Evolutionary conservation across 2,888 invertebrate species (phyloP).

Genomic region (Zaprionus bogoriensis): DNA sequence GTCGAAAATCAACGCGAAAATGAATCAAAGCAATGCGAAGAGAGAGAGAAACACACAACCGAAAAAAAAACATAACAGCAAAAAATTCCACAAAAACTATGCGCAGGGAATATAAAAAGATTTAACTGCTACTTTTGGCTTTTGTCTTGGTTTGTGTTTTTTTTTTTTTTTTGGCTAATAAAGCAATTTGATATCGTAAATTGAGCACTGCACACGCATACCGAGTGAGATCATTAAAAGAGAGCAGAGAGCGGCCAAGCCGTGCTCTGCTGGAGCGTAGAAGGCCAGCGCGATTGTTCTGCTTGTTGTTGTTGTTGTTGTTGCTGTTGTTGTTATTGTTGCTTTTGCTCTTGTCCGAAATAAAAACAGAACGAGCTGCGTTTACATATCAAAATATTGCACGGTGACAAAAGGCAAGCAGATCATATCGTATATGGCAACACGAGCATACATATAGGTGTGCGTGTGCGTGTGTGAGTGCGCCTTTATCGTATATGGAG

Average conservation of each 20-base stretch:
- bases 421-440: conserved; percentile 7
- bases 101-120: conserved; percentile 44
- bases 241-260: conserved; percentile 31
- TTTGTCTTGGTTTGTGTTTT: conserved; percentile 23
- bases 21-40: conserved; percentile 26
- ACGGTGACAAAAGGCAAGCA: conserved; percentile 34
- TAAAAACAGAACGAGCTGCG: conserved; percentile 30
- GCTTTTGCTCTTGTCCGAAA: conserved; percentile 38
- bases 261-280: conserved; percentile 60
- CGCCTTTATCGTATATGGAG: conserved; percentile 48
- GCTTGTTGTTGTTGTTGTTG: no score
- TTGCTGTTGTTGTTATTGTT: no score
- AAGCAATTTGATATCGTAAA: conserved; percentile 75
- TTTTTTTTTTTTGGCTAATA: conserved; percentile 62
- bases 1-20: conserved; percentile 20
- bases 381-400: conserved; percentile 47
- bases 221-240: conserved; percentile 60
- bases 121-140: conserved; percentile 38
- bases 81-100: conserved; percentile 27
- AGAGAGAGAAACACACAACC: no score
- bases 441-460: conserved; percentile 12
- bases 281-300: conserved; percentile 44
- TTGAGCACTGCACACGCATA: conserved; percentile 37
- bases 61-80: conserved; percentile 27
- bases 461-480: conserved; percentile 4